Evolutionary conservation across 1,140 invertebrate species (phyloP).

Genomic region (Bombus huntii): DNA sequence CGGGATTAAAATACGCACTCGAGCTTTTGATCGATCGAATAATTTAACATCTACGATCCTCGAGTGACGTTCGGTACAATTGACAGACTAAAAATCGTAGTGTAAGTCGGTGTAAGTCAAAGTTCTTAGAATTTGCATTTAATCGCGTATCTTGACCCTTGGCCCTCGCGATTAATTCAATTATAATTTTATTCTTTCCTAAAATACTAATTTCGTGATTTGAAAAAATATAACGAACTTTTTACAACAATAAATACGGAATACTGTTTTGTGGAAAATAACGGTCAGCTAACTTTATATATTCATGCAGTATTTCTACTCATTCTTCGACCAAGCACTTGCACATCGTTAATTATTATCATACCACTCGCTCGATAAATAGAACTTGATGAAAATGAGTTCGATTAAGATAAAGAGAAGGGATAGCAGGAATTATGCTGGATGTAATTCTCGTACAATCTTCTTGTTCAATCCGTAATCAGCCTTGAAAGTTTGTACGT

Average conservation of each 20-base stretch:
- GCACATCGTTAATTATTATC: not conserved
- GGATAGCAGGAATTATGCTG: not conserved
- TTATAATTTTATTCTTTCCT: too few relatives aligned
- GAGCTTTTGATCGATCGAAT: not conserved
- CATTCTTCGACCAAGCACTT: not conserved
- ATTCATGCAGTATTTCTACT: not conserved
- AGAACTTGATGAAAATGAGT: constrained; percentile 20
- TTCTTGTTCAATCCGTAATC: not conserved
- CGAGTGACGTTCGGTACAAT: not conserved
- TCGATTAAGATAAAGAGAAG: not conserved
- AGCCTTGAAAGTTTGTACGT: not conserved
- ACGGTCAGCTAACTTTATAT: not conserved
- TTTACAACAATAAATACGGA: not conserved
- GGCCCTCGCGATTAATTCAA: too few relatives aligned
- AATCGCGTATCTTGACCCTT: too few relatives aligned
- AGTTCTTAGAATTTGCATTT: not conserved
- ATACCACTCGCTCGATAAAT: constrained; percentile 6
- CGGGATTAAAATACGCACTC: constrained; percentile 14
- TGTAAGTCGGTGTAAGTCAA: too few relatives aligned
- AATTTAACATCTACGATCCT: not conserved
- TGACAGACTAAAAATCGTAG: not conserved
- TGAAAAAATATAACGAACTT: not conserved
- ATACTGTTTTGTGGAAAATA: not conserved
- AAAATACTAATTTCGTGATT: not conserved
- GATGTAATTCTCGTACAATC: not conserved